Conservation (phyloP, 2,888 invertebrate species). For the Belgica antarctica region DNA sequence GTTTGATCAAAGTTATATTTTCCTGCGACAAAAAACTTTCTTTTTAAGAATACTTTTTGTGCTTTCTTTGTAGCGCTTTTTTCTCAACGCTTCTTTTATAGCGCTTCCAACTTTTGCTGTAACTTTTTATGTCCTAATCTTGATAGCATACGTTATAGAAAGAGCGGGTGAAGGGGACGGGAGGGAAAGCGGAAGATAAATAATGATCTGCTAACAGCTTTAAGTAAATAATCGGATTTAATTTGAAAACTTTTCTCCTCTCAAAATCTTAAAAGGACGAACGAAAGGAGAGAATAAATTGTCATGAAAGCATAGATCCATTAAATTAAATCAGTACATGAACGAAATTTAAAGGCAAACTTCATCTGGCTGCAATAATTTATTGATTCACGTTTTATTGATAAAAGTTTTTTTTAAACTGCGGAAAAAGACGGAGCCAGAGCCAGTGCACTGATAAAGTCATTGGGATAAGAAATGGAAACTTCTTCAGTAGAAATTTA, state of each 20-base stretch:
- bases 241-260: slow-evolving; percentile 35
- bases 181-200: slow-evolving; percentile 34
- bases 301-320: neutral
- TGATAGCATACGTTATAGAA: slow-evolving; percentile 40
- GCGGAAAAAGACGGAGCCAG: too few species aligned
- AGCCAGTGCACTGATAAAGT: too few species aligned
- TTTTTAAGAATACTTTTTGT: neutral
- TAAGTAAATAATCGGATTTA: slow-evolving; percentile 43
- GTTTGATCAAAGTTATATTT: too few species aligned
- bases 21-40: too few species aligned
- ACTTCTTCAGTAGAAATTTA: neutral
- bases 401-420: neutral
- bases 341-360: neutral
- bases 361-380: slow-evolving; percentile 25
- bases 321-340: neutral
- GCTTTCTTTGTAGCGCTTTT: neutral
- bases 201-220: slow-evolving; percentile 44
- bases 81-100: neutral
- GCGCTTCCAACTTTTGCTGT: slow-evolving; percentile 30
- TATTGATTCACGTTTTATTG: slow-evolving; percentile 36
- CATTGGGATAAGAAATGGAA: too few species aligned
- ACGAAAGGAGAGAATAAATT: neutral
- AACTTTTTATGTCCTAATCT: slow-evolving; percentile 37
- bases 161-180: neutral
- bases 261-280: neutral